These are phyloP conservation scores for Halcyon badia DNA, from an alignment of 2,797 vertebrate genomes.

Conservation along the genomic window DNA sequence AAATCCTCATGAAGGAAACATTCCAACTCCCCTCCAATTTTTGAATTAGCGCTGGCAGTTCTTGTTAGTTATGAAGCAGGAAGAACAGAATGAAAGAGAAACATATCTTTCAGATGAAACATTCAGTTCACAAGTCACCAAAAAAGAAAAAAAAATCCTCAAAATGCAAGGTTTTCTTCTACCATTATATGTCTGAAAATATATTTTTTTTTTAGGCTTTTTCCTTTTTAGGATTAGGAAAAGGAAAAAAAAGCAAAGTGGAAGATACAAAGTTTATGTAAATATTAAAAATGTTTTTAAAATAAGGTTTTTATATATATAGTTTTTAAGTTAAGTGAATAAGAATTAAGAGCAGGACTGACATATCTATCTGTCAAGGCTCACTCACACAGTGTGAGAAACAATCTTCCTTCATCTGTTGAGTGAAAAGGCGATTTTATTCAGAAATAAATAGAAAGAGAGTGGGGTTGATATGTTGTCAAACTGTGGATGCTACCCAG, in stretches of 20 bases:
- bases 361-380: neutral
- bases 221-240: neutral
- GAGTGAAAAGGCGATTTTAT: neutral
- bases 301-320: neutral
- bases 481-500: neutral
- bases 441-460: neutral
- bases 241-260: neutral
- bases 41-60: slow-evolving; percentile 18
- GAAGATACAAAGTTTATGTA: neutral
- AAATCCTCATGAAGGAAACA: neutral
- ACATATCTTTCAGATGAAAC: neutral
- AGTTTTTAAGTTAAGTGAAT: neutral
- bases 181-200: neutral
- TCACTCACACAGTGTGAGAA: neutral
- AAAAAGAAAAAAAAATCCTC: neutral
- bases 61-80: neutral
- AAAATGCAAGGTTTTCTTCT: neutral
- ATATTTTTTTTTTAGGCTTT: neutral
- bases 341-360: neutral
- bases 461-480: neutral
- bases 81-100: neutral
- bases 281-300: neutral
- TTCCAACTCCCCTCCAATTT: neutral
- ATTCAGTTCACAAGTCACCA: neutral
- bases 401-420: neutral